phyloP scores from a whole-genome alignment of 2,113 vertebrate genomes.

The Mus pahari region DNA sequence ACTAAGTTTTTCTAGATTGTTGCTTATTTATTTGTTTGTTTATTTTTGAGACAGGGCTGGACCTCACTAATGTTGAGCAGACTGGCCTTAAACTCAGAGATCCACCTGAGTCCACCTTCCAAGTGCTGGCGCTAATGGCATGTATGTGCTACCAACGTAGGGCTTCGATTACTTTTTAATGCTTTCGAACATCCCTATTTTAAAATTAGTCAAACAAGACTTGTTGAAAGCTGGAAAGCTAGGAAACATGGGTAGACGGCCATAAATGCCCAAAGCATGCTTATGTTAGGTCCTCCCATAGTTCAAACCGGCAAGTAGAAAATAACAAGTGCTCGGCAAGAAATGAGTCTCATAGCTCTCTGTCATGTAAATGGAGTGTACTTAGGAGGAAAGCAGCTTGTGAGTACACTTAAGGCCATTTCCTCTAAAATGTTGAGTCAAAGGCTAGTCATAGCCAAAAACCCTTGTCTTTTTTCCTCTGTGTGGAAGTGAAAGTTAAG shows the following conservation, averaged over 20 bases:
- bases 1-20: constrained; percentile 19
- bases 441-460: constrained; percentile 44
- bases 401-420: constrained; percentile 43
- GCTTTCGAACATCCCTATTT: constrained; percentile 16
- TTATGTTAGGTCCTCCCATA: constrained; percentile 9
- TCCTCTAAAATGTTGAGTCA: constrained; percentile 37
- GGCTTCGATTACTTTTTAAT: constrained; percentile 25
- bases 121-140: background rate
- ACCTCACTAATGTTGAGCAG: background rate
- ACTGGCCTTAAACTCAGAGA: background rate
- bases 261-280: constrained; percentile 22
- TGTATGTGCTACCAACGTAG: background rate
- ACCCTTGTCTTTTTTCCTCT: constrained; percentile 39
- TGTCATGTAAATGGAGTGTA: constrained; percentile 45
- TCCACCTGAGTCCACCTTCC: background rate
- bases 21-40: background rate
- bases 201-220: constrained; percentile 42
- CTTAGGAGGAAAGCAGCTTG: constrained; percentile 35
- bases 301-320: constrained; percentile 33
- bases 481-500: constrained; percentile 44
- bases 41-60: background rate
- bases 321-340: constrained; percentile 41
- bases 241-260: background rate
- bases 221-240: constrained; percentile 53
- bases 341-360: constrained; percentile 52